Conservation (phyloP, 1,140 invertebrate genomes). For the Sitophilus oryzae region DNA sequence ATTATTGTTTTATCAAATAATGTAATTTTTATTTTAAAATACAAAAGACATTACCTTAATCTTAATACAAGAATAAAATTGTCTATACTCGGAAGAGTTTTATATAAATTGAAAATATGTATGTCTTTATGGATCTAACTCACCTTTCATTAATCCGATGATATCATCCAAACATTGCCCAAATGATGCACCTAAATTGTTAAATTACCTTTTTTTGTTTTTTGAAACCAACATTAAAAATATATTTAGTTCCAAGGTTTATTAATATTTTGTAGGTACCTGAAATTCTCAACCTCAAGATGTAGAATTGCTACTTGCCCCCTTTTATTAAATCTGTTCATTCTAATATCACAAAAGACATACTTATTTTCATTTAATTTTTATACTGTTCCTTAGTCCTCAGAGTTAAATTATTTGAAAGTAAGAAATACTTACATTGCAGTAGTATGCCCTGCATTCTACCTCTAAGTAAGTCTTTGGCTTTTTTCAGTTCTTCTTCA, state of each 20-base stretch:
- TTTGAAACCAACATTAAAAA: too few relatives aligned
- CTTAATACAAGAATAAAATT: constrained; percentile 17
- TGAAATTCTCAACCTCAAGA: too few relatives aligned
- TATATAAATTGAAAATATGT: neutral
- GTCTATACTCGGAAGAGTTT: constrained; percentile 28
- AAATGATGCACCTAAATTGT: too few relatives aligned
- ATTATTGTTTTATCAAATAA: neutral
- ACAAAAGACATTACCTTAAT: constrained; percentile 10
- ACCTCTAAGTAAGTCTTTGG: constrained; percentile 72
- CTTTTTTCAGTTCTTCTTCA: constrained; percentile 78
- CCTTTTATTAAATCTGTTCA: too few relatives aligned
- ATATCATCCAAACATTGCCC: neutral
- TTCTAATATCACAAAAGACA: too few relatives aligned
- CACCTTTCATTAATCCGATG: neutral
- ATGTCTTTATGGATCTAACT: constrained; percentile 3
- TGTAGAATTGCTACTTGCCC: too few relatives aligned
- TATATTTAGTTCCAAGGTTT: too few relatives aligned
- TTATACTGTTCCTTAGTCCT: too few relatives aligned
- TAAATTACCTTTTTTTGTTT: too few relatives aligned
- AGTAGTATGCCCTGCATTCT: constrained; percentile 72
- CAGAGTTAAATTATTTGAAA: too few relatives aligned
- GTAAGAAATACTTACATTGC: constrained; percentile 82
- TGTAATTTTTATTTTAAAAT: constrained; percentile 4
- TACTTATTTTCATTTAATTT: neutral
- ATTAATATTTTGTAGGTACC: too few relatives aligned